Evolutionary conservation across 2,888 invertebrate genomes (phyloP), one percentile per base, ranked within the genome.

Genomic region (Conchocele bisecta): DNA sequence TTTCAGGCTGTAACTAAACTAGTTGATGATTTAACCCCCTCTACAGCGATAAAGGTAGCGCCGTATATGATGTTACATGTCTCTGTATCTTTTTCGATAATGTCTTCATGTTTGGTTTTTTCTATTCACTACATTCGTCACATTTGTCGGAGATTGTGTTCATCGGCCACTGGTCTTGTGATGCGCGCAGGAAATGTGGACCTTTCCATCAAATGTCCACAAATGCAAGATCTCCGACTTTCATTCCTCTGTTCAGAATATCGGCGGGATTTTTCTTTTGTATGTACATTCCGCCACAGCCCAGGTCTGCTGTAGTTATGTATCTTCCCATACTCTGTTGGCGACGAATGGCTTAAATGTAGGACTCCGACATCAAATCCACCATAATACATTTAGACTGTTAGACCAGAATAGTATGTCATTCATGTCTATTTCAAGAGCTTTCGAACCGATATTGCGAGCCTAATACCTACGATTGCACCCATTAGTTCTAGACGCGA

Each of bases 321-420:
- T 24, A 76, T 65, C 50, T 69, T 13, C 56, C 9, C 58, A 54
- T 2, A 66, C 61, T n/a, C 71, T 46, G 48, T 77, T 75, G 0
- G 70, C 54, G 17, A 75, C 70, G 61, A 75, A 75, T 20, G 75
- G 31, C 33, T 69, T 59, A 56, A 50, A 60, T 13, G 17, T 33
- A 20, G 60, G 37, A 41, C 69, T 68, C 11, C 37, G 33, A 15
- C 63, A 48, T 31, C 60, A 33, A 9, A 76, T 53, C 73, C 73
- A 76, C 22, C 31, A 66, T 37, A 66, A 17, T 11, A 61, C 35
- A n/a, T 35, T 28, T n/a, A 54, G 2, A 22, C 33, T 54, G 20
- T 54, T 37, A 7, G 37, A 35, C 37, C 22, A 54, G n/a, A 54
- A 54, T 3, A n/a, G 22, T 3, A 17, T 9, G 15, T 20, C 5